A percentile compares a stretch with the other conserved stretches of the same genome.
Conservation (phyloP, 2,113 vertebrate genomes). For the Manacus vitellinus region DNA sequence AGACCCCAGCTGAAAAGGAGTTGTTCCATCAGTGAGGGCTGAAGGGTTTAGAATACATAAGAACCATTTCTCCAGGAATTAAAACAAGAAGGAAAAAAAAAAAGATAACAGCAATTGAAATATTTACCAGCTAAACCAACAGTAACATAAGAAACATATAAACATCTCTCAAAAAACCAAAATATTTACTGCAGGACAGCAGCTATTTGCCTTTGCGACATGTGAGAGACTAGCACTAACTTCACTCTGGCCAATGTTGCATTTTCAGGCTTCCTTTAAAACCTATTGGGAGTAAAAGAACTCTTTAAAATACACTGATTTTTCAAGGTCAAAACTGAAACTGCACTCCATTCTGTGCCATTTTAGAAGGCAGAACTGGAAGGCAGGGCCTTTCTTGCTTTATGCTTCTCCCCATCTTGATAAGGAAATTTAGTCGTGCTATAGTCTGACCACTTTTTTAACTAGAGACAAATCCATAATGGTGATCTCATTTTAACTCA, state of each 20-base stretch:
- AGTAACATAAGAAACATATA: conserved; percentile 27
- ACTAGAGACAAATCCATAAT: not conserved
- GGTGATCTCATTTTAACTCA: not conserved
- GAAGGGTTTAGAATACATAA: not conserved
- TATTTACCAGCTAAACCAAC: conserved; percentile 6
- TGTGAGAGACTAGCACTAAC: not conserved
- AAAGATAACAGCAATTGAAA: not conserved
- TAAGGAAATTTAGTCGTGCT: not conserved
- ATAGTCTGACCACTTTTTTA: not conserved
- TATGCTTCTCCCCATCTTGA: not conserved
- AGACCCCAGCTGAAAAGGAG: not conserved
- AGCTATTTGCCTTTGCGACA: not conserved
- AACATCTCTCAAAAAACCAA: not conserved
- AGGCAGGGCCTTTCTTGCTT: not conserved
- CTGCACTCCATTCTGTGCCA: not conserved
- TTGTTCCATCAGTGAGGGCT: not conserved
- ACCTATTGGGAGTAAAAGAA: not conserved
- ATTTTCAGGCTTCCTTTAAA: not conserved
- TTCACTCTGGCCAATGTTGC: not conserved
- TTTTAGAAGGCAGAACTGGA: not conserved
- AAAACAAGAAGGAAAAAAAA: not conserved
- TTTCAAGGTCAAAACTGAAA: not conserved
- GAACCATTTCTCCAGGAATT: not conserved
- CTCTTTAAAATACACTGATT: not conserved
- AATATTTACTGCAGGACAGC: not conserved